Base-by-base conservation (phyloP, 2,888 invertebrate genomes). In the Papilio demoleus region DNA sequence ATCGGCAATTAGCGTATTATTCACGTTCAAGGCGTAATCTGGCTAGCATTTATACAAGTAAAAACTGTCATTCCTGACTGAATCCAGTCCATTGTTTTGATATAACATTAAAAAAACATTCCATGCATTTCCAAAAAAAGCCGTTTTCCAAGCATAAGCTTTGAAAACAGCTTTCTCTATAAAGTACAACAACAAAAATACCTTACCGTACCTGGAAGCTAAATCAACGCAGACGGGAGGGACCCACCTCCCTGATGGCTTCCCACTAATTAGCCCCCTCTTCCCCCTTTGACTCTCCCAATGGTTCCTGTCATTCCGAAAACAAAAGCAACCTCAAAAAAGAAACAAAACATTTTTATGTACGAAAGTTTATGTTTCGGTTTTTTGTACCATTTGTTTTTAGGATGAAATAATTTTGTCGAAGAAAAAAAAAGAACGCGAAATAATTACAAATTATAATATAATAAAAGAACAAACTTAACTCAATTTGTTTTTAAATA, bases 241-340 rank as follows among this genome's bases (percentile, higher is more conserved):
- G 70, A 34, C 56, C 68, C 70, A 62, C 71, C 63, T 66, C 65
- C 70, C 68, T 34, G 59, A 70, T 65, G 67, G 70, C 73, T 73
- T 65, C 71, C 68, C 75, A 77, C 76, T 86, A 87, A 88, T 87
- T 88, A 87, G 83, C 81, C 27, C 12, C 80, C 78, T 81, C 65
- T 50, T 47, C 27, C 65, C 69, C 70, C 77, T 70, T 68, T 71
- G 70, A 70, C 74, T 76, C 71, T 74, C 75, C 11, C 47, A 22
- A 12, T 22, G 47, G 47, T 22, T 22, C 22, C 47, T 74, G 72
- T 72, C 80, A 76, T 77, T 72, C 76, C 76, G 74, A 79, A 83
- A 85, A 87, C 81, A 84, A 80, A 79, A 77, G 79, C 82, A 81
- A 80, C 81, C 77, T 72, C 73, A 82, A 81, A 86, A 84, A 83